Evolutionary conservation across 2,888 invertebrate species (phyloP), one percentile per base, ranked within the genome.

Genomic region (Pyralis farinalis): DNA sequence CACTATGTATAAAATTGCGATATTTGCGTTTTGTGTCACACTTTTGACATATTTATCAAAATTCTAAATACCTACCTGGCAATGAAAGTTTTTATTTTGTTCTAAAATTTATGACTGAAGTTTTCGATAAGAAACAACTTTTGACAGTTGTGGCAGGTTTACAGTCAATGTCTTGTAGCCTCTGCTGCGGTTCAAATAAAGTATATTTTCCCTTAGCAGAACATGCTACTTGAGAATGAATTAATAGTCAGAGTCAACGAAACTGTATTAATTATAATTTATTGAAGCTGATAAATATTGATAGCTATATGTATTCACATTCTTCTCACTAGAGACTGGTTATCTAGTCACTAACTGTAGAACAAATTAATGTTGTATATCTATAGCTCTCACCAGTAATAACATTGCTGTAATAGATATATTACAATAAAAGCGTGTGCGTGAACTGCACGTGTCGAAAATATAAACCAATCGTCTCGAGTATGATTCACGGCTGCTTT

Each of bases 401-500:
- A 30, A 37, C 36, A 36, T 20, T 11, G 29, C 20, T 29, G 28
- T 29, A 36, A n/a, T 30, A 10, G 12, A 29, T 37, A 40, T 42
- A 40, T 29, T 16, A 35, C 42, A 31, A 20, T 35, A 37, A 25
- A 35, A 43, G 41, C 47, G 44, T 51, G 41, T 40, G n/a, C n/a
- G n/a, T 39, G 34, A 32, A 28, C 39, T 35, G 42, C 45, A 44
- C 44, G 42, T 46, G 42, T 33, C 39, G 29, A n/a, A n/a, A n/a
- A n/a, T n/a, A n/a, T n/a, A n/a, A n/a, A 42, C 34, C 31, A 11
- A 22, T 31, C 22, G 37, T 22, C 30, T 22, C 30, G 22, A 37
- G 8, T 37, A 21, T 40, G 40, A 40, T 35, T 40, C 40, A 40
- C n/a, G n/a, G n/a, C n/a, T n/a, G n/a, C n/a, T n/a, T n/a, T n/a